Evolutionary conservation across 1,140 invertebrate genomes (phyloP).

Genomic region (Drosophila nebulosa): DNA sequence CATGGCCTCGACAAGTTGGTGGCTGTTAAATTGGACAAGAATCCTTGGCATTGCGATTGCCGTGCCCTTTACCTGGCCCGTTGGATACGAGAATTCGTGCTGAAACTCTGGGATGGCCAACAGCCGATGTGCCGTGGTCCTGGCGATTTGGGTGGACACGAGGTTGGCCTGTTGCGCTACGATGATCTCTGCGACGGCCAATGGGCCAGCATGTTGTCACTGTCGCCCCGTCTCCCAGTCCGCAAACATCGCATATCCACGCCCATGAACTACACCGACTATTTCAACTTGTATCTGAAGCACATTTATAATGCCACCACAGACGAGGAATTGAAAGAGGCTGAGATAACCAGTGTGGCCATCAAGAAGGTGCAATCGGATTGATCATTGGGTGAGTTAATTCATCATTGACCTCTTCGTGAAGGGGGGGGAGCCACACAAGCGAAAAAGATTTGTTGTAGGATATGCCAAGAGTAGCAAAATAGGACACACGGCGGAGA

Average conservation of each 20-base stretch:
- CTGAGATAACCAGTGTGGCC: constrained; percentile 66
- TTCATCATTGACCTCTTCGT: neutral
- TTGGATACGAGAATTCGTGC: constrained; percentile 85
- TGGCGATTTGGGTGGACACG: constrained; percentile 82
- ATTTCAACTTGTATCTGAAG: constrained; percentile 77
- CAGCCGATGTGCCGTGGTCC: constrained; percentile 89
- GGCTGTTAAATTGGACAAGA: constrained; percentile 89
- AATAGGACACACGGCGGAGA: no score
- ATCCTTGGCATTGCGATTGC: constrained; percentile 94
- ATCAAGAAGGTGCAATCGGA: constrained; percentile 68
- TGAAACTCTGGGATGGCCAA: constrained; percentile 87
- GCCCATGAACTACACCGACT: constrained; percentile 79
- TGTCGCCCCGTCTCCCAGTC: constrained; percentile 85
- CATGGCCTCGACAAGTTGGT: constrained; percentile 86
- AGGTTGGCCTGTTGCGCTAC: constrained; percentile 85
- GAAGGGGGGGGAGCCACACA: no score
- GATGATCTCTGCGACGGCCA: constrained; percentile 90
- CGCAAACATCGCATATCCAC: constrained; percentile 71
- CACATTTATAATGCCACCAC: constrained; percentile 73
- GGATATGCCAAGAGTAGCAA: no score
- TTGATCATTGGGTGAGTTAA: constrained; percentile 10
- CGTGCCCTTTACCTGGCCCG: constrained; percentile 87
- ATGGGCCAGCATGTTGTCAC: constrained; percentile 91
- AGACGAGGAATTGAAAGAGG: constrained; percentile 63
- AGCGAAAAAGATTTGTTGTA: no score